Evolutionary conservation across 2,113 vertebrate genomes (phyloP).

Genomic region (Heteronetta atricapilla): DNA sequence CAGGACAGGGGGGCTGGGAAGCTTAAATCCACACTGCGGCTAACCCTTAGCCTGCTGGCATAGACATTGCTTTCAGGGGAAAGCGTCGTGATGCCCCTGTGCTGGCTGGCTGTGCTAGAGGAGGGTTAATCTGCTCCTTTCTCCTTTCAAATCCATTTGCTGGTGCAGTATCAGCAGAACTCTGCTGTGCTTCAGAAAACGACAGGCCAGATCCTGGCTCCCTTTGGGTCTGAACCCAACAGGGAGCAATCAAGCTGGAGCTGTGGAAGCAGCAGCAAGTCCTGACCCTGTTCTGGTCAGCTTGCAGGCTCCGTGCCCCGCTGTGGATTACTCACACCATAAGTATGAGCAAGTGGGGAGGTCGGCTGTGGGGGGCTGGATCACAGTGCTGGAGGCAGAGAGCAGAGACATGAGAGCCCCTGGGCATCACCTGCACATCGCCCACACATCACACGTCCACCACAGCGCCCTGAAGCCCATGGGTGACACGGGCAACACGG

Average conservation of each 20-base stretch:
- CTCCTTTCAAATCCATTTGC: background rate
- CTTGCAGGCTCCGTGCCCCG: background rate
- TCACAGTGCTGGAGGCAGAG: background rate
- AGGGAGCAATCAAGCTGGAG: constrained; percentile 2
- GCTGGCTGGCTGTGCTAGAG: background rate
- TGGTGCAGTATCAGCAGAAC: background rate
- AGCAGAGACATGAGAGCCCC: background rate
- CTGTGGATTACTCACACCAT: background rate
- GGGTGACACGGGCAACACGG: background rate
- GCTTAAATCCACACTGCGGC: background rate
- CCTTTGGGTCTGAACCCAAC: background rate
- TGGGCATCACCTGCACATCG: rapidly evolving
- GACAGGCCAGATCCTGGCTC: constrained; percentile 3
- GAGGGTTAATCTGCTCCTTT: background rate
- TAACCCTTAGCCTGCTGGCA: background rate
- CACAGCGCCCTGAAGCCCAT: background rate
- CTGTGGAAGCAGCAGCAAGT: background rate
- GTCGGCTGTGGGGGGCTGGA: background rate
- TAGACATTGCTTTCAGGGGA: background rate
- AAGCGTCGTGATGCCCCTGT: background rate
- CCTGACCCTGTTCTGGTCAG: background rate
- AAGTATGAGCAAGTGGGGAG: background rate
- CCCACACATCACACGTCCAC: background rate
- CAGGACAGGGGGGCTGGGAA: background rate
- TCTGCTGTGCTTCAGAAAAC: background rate